A percentile compares a stretch with the other conserved stretches of the same genome.
These are phyloP conservation scores for Lates japonicus DNA, from an alignment of 2,797 vertebrate genomes.

Conservation along the genomic window DNA sequence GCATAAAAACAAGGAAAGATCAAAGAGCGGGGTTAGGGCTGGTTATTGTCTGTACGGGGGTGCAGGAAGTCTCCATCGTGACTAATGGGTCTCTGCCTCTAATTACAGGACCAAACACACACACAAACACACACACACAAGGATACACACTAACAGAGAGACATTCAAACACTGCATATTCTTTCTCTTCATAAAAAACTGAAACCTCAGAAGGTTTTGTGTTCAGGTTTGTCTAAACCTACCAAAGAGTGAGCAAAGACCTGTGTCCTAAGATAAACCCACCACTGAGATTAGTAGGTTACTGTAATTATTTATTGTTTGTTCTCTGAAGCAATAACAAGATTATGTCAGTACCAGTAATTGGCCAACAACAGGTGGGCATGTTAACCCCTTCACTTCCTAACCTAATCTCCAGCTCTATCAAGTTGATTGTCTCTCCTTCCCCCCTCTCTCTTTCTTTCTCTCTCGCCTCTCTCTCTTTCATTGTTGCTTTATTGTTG, in stretches of 20 bases:
- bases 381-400: conserved; percentile 37
- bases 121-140: not conserved
- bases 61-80: conserved; percentile 69
- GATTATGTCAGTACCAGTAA: conserved; percentile 54
- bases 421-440: not conserved
- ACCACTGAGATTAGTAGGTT: conserved; percentile 7
- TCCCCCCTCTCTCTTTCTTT: not conserved
- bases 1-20: conserved; percentile 53
- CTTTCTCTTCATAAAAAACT: conserved; percentile 8
- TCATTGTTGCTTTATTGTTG: not conserved
- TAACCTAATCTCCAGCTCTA: not conserved
- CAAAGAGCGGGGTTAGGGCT: conserved; percentile 67
- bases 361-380: conserved; percentile 51
- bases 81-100: conserved; percentile 66
- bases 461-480: not conserved
- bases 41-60: conserved; percentile 68
- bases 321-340: conserved; percentile 53
- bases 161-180: conserved; percentile 12
- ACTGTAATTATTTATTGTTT: conserved; percentile 40
- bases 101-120: conserved; percentile 57
- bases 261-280: not conserved
- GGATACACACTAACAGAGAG: not conserved
- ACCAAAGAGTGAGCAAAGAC: not conserved
- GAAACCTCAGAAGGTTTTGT: not conserved
- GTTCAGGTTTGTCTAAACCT: conserved; percentile 14